Evolutionary conservation across 2,888 invertebrate species (phyloP).

Genomic region (Ophraella communa): DNA sequence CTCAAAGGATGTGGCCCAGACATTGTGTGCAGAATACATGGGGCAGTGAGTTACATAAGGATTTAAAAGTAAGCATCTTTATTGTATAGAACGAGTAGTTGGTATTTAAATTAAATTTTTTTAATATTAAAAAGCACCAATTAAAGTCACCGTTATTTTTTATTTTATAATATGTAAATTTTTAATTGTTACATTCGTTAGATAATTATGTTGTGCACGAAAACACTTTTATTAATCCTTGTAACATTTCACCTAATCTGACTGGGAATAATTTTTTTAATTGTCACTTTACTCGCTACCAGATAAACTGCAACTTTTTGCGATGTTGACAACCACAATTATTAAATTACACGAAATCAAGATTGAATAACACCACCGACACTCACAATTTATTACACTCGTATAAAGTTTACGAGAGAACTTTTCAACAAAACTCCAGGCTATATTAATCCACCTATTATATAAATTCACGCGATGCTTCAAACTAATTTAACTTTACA

Average conservation of each 20-base stretch:
- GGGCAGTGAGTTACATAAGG: conserved; percentile 91
- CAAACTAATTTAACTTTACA: conserved; percentile 37
- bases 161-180: too few relatives aligned
- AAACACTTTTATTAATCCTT: too few relatives aligned
- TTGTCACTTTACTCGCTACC: background rate
- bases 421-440: conserved; percentile 24
- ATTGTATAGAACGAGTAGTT: too few relatives aligned
- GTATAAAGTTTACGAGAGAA: conserved; percentile 19
- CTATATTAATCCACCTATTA: conserved; percentile 29
- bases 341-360: conserved; percentile 18
- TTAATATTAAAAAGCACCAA: too few relatives aligned
- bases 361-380: conserved; percentile 2
- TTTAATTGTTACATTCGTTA: too few relatives aligned
- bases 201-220: too few relatives aligned
- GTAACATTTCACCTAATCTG: too few relatives aligned
- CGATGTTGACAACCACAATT: conserved; percentile 7
- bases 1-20: conserved; percentile 91
- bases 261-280: background rate
- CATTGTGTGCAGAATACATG: conserved; percentile 95
- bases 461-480: conserved; percentile 34
- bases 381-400: conserved; percentile 20
- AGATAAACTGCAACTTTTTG: background rate
- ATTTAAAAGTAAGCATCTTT: conserved; percentile 80
- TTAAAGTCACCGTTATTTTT: too few relatives aligned
- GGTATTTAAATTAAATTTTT: too few relatives aligned